Evolutionary conservation across 2,888 invertebrate species (phyloP).

Genomic region (Thecophora atra): DNA sequence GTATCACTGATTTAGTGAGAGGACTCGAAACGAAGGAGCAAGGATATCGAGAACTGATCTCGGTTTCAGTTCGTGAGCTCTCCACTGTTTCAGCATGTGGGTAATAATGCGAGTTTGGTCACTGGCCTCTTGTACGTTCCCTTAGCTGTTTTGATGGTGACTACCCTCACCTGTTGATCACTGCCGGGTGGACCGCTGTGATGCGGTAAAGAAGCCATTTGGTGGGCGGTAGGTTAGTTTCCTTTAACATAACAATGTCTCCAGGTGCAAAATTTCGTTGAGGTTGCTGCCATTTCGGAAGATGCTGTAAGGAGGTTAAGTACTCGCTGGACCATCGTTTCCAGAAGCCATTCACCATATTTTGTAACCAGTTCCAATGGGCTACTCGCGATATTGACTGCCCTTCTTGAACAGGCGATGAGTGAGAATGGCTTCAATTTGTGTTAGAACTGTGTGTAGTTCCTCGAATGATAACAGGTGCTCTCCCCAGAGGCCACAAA

Average conservation of each 20-base stretch:
- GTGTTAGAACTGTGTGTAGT: constrained; percentile 39
- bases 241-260: constrained; percentile 25
- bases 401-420: constrained; percentile 41
- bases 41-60: no score
- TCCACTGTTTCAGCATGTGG: background rate
- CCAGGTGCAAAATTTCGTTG: constrained; percentile 20
- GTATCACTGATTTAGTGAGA: no score
- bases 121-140: background rate
- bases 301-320: constrained; percentile 33
- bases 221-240: background rate
- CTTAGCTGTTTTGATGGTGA: background rate
- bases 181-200: constrained; percentile 36
- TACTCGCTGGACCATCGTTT: constrained; percentile 38
- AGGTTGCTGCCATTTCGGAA: constrained; percentile 13
- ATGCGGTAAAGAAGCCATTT: constrained; percentile 32
- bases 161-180: constrained; percentile 38
- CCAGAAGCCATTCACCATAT: constrained; percentile 42
- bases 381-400: background rate
- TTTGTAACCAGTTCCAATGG: constrained; percentile 26
- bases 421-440: constrained; percentile 41
- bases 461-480: constrained; percentile 38
- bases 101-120: background rate
- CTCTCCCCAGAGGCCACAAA: constrained; percentile 37
- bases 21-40: no score
- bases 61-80: no score